These are phyloP conservation scores for Chrysopilus asiliformis DNA, from an alignment of 2,888 invertebrate genomes.

Conservation along the genomic window DNA sequence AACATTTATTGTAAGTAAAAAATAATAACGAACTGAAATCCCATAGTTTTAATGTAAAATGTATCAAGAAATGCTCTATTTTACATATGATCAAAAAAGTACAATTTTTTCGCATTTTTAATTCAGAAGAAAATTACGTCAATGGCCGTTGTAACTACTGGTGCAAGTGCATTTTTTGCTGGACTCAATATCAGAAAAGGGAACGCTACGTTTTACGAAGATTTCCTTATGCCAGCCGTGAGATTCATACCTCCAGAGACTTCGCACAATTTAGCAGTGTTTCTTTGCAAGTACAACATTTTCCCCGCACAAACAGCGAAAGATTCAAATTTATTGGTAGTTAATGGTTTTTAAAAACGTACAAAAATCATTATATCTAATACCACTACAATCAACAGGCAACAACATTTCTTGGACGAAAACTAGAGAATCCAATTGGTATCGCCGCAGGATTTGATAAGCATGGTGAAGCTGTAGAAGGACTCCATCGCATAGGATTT, in stretches of 20 bases:
- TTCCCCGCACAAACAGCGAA: conserved; percentile 45
- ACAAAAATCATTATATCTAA: not conserved
- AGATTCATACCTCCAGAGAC: conserved; percentile 59
- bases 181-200: conserved; percentile 57
- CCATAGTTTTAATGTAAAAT: not conserved
- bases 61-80: not conserved
- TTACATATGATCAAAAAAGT: too few relatives aligned
- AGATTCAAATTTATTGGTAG: conserved; percentile 55
- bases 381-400: conserved; percentile 36
- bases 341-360: not conserved
- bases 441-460: conserved; percentile 99
- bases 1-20: too few relatives aligned
- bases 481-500: conserved; percentile 75
- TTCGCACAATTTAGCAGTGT: conserved; percentile 67
- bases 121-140: conserved; percentile 51
- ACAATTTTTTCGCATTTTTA: too few relatives aligned
- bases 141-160: conserved; percentile 46
- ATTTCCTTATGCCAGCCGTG: conserved; percentile 55
- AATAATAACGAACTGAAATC: too few relatives aligned
- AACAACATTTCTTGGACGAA: conserved; percentile 53
- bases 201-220: conserved; percentile 64
- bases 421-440: conserved; percentile 84
- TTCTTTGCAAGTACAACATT: conserved; percentile 61
- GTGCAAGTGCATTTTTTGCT: conserved; percentile 51
- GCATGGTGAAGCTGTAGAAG: conserved; percentile 79